Evolutionary conservation across 2,888 invertebrate genomes (phyloP), one percentile per base, ranked within the genome.

Genomic region (Drosophila longiperda): DNA sequence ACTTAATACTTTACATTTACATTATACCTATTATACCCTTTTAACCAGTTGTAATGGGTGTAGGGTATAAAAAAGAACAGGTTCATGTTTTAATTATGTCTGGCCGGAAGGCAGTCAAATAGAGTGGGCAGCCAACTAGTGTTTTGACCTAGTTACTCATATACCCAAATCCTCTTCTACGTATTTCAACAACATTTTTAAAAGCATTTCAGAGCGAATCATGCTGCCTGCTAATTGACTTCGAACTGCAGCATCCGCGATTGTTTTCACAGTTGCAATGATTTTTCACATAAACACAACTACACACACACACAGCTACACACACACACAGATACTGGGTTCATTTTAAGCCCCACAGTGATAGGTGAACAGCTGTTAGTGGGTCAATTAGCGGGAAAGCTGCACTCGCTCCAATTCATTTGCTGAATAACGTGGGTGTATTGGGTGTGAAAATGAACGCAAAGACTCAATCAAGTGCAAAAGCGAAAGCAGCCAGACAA

Each of bases 231-330:
- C 89, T 87, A 87, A 87, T 87, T 87, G 87, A 87, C 89, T 87
- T 82, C 76, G 87, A 80, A 78, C 89, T 89, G 67, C 87, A 83
- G 72, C 73, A 87, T 82, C 84, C 87, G 82, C 82, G 87, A 90
- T 87, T 90, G 90, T 87, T 87, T 87, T 87, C 84, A 80, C 87
- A 88, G 90, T 87, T 84, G 82, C 87, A 60, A 80, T 80, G 82
- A 83, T 83, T 88, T 87, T 75, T 78, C 83, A 62, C 70, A 72
- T 66, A 67, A 50, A 50, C 29, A 45, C 53, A 40, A 42, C 15
- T 48, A 36, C 57, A 58, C 42, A 66, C 32, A 40, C 50, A 42
- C 17, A 20, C 17, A 23, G 17, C 11, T 26, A 48, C 38, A 60
- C 7, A 33, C 29, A 20, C 32, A 45, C n/a, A 45, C 50, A 42